phyloP scores from a whole-genome alignment of 1,140 invertebrate species.

The Lysiphlebus fabarum region DNA sequence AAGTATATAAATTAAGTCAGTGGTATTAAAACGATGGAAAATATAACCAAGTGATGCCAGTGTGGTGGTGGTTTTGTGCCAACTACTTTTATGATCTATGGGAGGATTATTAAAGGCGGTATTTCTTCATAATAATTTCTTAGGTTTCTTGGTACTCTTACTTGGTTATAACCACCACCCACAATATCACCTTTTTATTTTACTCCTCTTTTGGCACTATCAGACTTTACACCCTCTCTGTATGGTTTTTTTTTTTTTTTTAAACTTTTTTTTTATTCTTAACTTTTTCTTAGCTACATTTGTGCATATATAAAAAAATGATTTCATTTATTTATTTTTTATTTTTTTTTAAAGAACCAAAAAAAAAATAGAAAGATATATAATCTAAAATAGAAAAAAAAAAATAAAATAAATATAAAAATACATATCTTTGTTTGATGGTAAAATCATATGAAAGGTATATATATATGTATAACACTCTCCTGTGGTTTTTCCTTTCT shows the following conservation, averaged over 20 bases:
- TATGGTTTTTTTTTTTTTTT: conserved; percentile 5
- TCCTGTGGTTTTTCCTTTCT: conserved; percentile 16
- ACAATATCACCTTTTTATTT: conserved; percentile 11
- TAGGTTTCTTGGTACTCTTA: conserved; percentile 18
- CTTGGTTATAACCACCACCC: conserved; percentile 30
- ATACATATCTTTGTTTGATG: conserved; percentile 10
- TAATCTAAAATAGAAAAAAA: no score
- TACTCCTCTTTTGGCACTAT: background rate
- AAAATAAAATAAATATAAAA: background rate
- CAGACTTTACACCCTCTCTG: background rate
- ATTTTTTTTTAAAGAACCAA: no score
- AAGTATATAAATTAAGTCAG: conserved; percentile 36
- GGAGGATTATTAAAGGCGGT: conserved; percentile 33
- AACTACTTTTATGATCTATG: conserved; percentile 30
- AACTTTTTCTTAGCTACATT: no score
- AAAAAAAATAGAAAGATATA: no score
- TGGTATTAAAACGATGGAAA: conserved; percentile 34
- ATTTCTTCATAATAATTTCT: conserved; percentile 38
- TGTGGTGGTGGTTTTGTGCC: conserved; percentile 11
- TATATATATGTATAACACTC: background rate
- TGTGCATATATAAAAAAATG: no score
- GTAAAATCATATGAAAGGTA: background rate
- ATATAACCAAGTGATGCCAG: background rate
- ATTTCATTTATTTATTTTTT: no score
- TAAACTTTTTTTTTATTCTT: no score